These are phyloP conservation scores for Phyllostomus hastatus DNA, from an alignment of 2,113 vertebrate species.

Conservation along the genomic window DNA sequence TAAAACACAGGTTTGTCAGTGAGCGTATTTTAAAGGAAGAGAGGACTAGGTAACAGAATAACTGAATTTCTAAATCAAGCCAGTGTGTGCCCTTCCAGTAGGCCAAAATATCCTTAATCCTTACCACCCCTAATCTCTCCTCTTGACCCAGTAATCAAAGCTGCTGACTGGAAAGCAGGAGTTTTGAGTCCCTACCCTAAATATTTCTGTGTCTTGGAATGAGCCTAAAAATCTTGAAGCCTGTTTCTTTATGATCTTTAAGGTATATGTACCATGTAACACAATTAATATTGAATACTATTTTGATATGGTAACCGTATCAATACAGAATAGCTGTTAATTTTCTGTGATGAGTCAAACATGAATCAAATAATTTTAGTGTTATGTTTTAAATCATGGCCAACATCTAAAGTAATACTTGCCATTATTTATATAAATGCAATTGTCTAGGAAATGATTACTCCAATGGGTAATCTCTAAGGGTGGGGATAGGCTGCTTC, in stretches of 20 bases:
- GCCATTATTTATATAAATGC: constrained; percentile 9
- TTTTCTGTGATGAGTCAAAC: neutral
- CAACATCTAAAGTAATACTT: constrained; percentile 16
- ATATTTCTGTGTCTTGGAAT: neutral
- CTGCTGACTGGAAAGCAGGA: neutral
- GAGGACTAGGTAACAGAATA: neutral
- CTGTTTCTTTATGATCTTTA: neutral
- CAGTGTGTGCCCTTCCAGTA: neutral
- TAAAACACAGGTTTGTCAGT: neutral
- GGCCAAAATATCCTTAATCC: neutral
- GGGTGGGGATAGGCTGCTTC: neutral
- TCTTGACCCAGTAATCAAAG: neutral
- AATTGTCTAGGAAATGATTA: neutral
- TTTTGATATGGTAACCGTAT: constrained; percentile 14
- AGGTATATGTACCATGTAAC: neutral
- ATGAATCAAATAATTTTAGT: neutral
- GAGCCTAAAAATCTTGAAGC: neutral
- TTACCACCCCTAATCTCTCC: neutral
- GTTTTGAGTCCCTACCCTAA: neutral
- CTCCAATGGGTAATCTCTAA: constrained; percentile 17
- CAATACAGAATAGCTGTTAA: neutral
- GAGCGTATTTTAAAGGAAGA: neutral
- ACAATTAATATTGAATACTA: neutral
- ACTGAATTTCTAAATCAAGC: neutral
- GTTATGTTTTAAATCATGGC: neutral